These are phyloP conservation scores for Phataginus tetradactyla DNA, from an alignment of 2,797 vertebrate genomes.

Conservation along the genomic window DNA sequence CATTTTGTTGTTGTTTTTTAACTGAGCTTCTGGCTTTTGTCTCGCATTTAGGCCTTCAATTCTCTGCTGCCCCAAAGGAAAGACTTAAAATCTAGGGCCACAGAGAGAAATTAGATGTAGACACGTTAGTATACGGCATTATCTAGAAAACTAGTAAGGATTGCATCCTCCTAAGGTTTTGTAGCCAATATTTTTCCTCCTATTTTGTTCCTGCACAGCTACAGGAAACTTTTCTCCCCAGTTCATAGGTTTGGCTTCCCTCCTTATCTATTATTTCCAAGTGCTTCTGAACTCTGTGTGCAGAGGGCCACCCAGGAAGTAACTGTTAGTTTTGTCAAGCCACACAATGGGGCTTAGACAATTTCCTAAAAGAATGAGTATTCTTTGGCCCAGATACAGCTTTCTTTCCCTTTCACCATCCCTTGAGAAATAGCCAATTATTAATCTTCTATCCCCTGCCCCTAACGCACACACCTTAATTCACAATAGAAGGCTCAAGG, in stretches of 20 bases:
- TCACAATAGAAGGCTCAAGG: background rate
- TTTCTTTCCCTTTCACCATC: background rate
- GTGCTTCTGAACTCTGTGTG: background rate
- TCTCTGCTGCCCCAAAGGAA: background rate
- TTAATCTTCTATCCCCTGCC: background rate
- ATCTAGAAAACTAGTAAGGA: background rate
- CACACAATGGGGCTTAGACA: too few species aligned
- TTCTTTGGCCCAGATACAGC: background rate
- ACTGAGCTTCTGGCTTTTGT: too few species aligned
- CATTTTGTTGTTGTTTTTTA: background rate
- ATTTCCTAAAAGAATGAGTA: background rate
- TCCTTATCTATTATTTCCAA: background rate
- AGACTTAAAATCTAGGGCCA: background rate
- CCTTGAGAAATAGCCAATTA: background rate
- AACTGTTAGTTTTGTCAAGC: background rate
- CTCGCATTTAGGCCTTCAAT: background rate
- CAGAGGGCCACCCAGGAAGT: background rate
- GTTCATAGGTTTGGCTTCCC: background rate
- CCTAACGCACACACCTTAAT: background rate
- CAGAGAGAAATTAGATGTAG: background rate
- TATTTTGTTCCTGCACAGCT: background rate
- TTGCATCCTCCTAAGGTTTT: background rate
- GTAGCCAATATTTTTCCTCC: background rate
- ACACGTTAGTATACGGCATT: background rate
- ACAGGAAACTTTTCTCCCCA: background rate